phyloP scores from a whole-genome alignment of 2,888 invertebrate genomes.

The Drosophila rubida region DNA sequence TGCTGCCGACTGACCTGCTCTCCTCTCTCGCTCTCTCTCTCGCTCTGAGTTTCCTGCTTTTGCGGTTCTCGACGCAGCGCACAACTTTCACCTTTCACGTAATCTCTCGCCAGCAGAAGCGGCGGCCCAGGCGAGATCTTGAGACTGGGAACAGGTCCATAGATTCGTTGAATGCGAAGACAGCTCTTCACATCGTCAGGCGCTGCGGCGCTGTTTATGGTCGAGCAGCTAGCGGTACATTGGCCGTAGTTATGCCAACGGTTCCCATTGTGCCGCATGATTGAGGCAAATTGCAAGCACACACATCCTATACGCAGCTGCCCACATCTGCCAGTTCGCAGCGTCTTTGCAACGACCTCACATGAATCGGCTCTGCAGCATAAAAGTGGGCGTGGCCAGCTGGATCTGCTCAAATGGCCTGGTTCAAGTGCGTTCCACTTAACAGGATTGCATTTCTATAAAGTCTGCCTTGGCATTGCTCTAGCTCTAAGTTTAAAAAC shows the following conservation, averaged over 20 bases:
- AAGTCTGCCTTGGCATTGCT: too few species aligned
- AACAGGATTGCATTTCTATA: too few species aligned
- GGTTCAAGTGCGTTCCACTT: not conserved
- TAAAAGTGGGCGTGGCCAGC: not conserved
- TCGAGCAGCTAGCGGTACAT: slow-evolving; percentile 70
- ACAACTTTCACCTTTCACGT: slow-evolving; percentile 85
- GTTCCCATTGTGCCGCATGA: slow-evolving; percentile 45
- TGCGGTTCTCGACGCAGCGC: slow-evolving; percentile 67
- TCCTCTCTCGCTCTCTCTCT: slow-evolving; percentile 1
- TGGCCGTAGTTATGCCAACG: slow-evolving; percentile 57
- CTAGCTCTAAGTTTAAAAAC: too few species aligned
- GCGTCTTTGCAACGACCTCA: not conserved
- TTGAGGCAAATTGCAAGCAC: slow-evolving; percentile 46
- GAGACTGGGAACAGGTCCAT: not conserved
- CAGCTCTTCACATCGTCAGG: slow-evolving; percentile 14
- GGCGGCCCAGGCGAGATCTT: slow-evolving; percentile 29
- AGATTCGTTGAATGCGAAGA: slow-evolving; percentile 59
- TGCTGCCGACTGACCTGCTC: slow-evolving; percentile 7
- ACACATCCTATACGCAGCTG: not conserved
- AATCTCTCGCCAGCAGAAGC: slow-evolving; percentile 73
- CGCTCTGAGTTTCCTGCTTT: slow-evolving; percentile 50
- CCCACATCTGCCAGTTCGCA: not conserved
- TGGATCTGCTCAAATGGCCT: not conserved
- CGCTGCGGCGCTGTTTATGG: slow-evolving; percentile 64
- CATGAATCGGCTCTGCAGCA: not conserved